Conservation (phyloP, 2,797 vertebrate genomes). For the Onychomys torridus region DNA sequence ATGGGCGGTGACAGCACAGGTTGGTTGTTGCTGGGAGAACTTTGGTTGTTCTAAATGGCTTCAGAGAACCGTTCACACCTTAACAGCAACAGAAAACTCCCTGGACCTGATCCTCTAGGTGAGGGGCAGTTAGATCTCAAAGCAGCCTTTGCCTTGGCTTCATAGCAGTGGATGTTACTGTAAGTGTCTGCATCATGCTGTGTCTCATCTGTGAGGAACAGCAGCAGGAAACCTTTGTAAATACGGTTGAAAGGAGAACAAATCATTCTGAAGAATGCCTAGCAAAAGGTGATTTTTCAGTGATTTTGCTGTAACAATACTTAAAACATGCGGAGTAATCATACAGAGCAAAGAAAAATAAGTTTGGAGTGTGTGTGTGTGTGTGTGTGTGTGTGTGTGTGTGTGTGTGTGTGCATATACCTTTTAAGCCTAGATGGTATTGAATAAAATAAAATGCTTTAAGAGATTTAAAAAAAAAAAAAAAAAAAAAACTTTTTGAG, state of each 20-base stretch:
- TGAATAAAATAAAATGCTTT: slow-evolving; percentile 18
- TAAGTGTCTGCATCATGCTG: slow-evolving; percentile 39
- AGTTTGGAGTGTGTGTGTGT: background rate
- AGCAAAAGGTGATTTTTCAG: slow-evolving; percentile 70
- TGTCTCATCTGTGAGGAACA: slow-evolving; percentile 63
- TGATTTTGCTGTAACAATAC: slow-evolving; percentile 53
- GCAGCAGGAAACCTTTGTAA: slow-evolving; percentile 73
- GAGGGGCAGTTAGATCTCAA: slow-evolving; percentile 61
- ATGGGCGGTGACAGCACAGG: background rate
- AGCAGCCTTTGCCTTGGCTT: slow-evolving; percentile 56
- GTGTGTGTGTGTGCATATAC: no score
- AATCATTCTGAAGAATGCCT: slow-evolving; percentile 36
- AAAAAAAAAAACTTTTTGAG: background rate
- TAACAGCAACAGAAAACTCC: slow-evolving; percentile 58
- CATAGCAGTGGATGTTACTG: slow-evolving; percentile 35
- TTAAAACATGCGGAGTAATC: slow-evolving; percentile 28
- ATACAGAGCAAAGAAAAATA: slow-evolving; percentile 23
- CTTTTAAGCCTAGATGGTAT: background rate
- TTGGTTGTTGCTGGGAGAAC: slow-evolving; percentile 55
- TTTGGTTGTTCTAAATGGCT: slow-evolving; percentile 46
- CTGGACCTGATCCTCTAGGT: slow-evolving; percentile 51
- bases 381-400: background rate
- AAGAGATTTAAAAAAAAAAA: background rate
- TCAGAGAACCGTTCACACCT: slow-evolving; percentile 69
- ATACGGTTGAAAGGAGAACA: slow-evolving; percentile 56